Percentiles rank a stretch among this genome's conserved stretches.
Evolutionary conservation across 1,140 invertebrate species (phyloP).

Genomic region (Lepidotrigona ventralis): DNA sequence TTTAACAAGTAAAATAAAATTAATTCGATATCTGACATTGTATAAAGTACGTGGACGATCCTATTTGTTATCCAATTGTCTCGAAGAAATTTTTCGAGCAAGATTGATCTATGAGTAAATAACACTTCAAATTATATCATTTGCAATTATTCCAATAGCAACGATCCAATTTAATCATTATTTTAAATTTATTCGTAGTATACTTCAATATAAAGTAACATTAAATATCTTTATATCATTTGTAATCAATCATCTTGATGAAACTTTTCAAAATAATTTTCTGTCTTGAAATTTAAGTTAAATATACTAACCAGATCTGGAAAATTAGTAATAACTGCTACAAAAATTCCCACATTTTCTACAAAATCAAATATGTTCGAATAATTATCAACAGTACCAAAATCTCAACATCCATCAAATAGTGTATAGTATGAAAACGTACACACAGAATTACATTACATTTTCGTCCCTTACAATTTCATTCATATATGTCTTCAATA

Average conservation of each 20-base stretch:
- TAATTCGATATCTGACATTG: conserved; percentile 22
- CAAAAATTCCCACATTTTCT: not conserved
- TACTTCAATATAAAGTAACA: not conserved
- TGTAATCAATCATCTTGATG: not conserved
- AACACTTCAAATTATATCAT: not conserved
- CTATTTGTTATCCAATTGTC: not conserved
- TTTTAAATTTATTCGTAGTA: not conserved
- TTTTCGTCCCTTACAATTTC: not conserved
- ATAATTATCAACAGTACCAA: not conserved
- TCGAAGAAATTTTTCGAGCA: not conserved
- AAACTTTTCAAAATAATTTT: not conserved
- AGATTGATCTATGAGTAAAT: not conserved
- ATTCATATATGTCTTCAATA: too few relatives aligned
- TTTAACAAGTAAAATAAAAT: conserved; percentile 1
- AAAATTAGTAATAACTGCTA: not conserved
- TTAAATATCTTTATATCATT: not conserved
- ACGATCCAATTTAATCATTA: not conserved
- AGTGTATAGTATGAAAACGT: not conserved
- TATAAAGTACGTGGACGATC: conserved; percentile 40
- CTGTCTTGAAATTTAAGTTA: not conserved
- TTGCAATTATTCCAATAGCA: not conserved
- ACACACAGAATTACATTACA: not conserved
- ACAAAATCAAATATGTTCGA: not conserved
- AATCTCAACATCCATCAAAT: not conserved
- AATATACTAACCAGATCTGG: too few relatives aligned